A percentile compares a stretch with the other conserved stretches of the same genome.
phyloP scores from a whole-genome alignment of 92 coral and sea anemone genomes.

The Epizoanthus rinbou region DNA sequence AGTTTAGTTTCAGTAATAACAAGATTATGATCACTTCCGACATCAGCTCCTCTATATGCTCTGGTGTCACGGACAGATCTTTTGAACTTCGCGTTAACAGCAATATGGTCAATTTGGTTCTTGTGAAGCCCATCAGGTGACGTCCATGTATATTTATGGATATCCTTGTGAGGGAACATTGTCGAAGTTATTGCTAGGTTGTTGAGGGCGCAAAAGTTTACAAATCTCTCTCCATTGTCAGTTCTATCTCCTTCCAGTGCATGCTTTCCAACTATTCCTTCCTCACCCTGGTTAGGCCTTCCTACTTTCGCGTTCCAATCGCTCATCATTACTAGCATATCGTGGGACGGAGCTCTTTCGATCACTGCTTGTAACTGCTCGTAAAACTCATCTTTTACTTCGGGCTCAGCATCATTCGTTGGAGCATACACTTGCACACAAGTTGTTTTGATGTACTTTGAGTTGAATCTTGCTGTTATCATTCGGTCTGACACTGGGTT shows the following conservation, averaged over 20 bases:
- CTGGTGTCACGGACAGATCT: no score
- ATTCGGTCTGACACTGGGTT: no score
- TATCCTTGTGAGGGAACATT: conserved; percentile 34
- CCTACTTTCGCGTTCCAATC: background rate
- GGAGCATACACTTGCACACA: background rate
- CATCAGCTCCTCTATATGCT: no score
- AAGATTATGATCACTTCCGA: no score
- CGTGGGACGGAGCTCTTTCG: background rate
- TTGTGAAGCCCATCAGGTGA: conserved; percentile 18
- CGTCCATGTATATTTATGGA: conserved; percentile 34
- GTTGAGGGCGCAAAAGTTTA: conserved; percentile 20
- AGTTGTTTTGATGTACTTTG: conserved; percentile 2
- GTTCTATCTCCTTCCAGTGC: conserved; percentile 4
- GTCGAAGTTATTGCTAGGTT: conserved; percentile 19
- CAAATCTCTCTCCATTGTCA: conserved; percentile 22
- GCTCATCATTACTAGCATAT: background rate
- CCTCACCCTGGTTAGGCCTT: conserved; percentile 1
- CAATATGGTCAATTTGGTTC: conserved; percentile 43
- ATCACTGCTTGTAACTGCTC: background rate
- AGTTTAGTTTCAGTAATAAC: conserved; percentile 9
- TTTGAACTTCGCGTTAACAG: conserved; percentile 16
- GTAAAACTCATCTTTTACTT: background rate
- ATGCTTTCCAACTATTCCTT: conserved; percentile 4
- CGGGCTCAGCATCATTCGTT: background rate
- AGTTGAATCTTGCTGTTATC: background rate